Conservation (phyloP, 2,113 vertebrate genomes). For the Rhabdomys dilectus region DNA sequence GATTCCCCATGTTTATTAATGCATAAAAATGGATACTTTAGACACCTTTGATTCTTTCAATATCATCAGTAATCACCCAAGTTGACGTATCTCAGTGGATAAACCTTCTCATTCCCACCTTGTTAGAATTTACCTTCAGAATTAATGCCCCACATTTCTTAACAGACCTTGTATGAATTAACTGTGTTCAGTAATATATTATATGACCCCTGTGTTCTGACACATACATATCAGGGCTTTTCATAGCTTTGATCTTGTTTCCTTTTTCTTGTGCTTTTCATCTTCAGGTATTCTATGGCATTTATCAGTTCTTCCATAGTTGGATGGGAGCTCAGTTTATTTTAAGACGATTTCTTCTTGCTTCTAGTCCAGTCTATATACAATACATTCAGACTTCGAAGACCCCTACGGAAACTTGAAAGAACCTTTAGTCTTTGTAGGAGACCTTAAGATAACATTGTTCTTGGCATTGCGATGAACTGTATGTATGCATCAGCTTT, state of each 20-base stretch:
- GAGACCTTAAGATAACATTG: slow-evolving; percentile 29
- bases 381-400: slow-evolving; percentile 40
- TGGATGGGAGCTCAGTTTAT: slow-evolving; percentile 49
- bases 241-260: slow-evolving; percentile 71
- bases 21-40: not conserved
- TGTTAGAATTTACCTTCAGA: not conserved
- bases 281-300: not conserved
- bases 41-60: not conserved
- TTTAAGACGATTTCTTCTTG: slow-evolving; percentile 61
- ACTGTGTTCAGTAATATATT: not conserved
- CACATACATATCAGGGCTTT: not conserved
- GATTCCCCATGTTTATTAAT: not conserved
- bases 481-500: slow-evolving; percentile 53
- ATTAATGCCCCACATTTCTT: not conserved
- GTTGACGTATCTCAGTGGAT: not conserved
- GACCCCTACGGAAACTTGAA: not conserved
- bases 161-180: slow-evolving; percentile 49
- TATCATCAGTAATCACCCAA: not conserved
- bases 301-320: slow-evolving; percentile 27
- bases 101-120: not conserved
- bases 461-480: slow-evolving; percentile 58
- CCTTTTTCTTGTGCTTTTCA: not conserved
- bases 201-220: not conserved
- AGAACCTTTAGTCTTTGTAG: slow-evolving; percentile 57
- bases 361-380: slow-evolving; percentile 48